These are phyloP conservation scores for Melanotus villosus DNA, from an alignment of 2,888 invertebrate species.

Conservation along the genomic window DNA sequence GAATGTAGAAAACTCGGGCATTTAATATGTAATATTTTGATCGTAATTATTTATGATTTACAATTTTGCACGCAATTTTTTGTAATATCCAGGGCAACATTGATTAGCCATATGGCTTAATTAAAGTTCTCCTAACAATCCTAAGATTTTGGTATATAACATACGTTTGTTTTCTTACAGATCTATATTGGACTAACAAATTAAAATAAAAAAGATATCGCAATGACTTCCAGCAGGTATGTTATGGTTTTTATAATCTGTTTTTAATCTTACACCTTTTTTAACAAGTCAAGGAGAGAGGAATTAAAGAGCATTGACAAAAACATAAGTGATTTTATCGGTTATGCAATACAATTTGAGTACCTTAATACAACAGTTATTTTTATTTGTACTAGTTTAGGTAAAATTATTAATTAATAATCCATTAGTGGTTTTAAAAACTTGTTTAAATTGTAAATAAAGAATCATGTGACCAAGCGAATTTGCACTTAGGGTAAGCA, in stretches of 20 bases:
- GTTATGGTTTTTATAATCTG: constrained; percentile 38
- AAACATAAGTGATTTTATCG: too few relatives aligned
- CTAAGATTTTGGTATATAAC: background rate
- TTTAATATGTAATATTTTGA: background rate
- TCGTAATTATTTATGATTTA: background rate
- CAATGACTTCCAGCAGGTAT: constrained; percentile 63
- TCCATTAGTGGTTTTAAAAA: too few relatives aligned
- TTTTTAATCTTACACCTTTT: constrained; percentile 21
- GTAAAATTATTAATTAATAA: too few relatives aligned
- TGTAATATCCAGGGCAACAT: constrained; percentile 39
- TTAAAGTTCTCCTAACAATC: background rate
- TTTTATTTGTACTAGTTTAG: too few relatives aligned
- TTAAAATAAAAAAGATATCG: background rate
- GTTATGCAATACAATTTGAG: too few relatives aligned
- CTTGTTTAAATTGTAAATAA: too few relatives aligned
- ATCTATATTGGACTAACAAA: background rate
- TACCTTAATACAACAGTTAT: too few relatives aligned
- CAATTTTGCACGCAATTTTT: background rate
- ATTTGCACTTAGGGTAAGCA: too few relatives aligned
- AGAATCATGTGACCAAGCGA: too few relatives aligned
- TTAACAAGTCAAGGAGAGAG: too few relatives aligned
- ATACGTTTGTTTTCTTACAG: constrained; percentile 1
- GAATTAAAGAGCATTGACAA: too few relatives aligned
- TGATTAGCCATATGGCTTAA: constrained; percentile 52
- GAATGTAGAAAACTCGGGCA: background rate